phyloP scores from a whole-genome alignment of 2,113 vertebrate species.

The Lampris incognitus region DNA sequence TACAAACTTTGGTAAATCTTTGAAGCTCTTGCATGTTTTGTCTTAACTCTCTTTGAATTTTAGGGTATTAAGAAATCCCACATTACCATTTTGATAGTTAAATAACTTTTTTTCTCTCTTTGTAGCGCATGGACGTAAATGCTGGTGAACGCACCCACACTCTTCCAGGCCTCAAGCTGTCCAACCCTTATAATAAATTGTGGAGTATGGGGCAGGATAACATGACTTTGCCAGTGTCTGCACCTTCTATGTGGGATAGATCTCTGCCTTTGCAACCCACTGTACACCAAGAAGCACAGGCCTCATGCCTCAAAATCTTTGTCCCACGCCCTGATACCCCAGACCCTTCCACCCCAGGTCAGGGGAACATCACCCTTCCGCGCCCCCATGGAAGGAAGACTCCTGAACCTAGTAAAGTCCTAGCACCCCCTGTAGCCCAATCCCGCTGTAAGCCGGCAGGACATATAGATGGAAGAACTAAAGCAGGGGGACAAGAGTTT shows the following conservation, averaged over 20 bases:
- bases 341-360: slow-evolving; percentile 45
- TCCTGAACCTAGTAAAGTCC: slow-evolving; percentile 88
- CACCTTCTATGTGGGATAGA: slow-evolving; percentile 75
- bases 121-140: slow-evolving; percentile 89
- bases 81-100: background rate
- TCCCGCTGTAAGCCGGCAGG: slow-evolving; percentile 81
- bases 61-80: no score
- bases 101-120: slow-evolving; percentile 36
- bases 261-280: slow-evolving; percentile 70
- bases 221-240: slow-evolving; percentile 79
- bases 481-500: slow-evolving; percentile 74
- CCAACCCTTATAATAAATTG: slow-evolving; percentile 89
- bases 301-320: slow-evolving; percentile 68
- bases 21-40: no score
- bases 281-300: slow-evolving; percentile 53
- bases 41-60: no score
- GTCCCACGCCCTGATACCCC: slow-evolving; percentile 13
- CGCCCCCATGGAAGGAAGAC: slow-evolving; percentile 94
- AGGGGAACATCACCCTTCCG: slow-evolving; percentile 90
- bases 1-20: no score
- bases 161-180: slow-evolving; percentile 84
- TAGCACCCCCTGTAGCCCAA: slow-evolving; percentile 81
- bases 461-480: slow-evolving; percentile 61
- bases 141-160: slow-evolving; percentile 82
- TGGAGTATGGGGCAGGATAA: slow-evolving; percentile 87